phyloP scores from a whole-genome alignment of 1,140 invertebrate species.

The Chelonus insularis region DNA sequence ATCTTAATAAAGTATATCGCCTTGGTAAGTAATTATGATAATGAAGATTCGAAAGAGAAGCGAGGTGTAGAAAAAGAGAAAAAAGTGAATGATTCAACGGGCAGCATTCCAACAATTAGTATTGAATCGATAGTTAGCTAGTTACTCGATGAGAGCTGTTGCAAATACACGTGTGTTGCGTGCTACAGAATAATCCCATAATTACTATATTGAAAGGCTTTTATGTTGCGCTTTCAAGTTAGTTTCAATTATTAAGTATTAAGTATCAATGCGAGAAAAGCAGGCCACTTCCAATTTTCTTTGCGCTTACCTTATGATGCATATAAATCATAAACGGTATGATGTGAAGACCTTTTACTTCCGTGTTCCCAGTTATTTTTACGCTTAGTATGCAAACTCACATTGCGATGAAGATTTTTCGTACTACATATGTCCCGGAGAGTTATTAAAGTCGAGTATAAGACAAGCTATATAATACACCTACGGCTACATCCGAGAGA shows the following conservation, averaged over 20 bases:
- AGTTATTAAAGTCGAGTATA: neutral
- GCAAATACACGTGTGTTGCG: slow-evolving; percentile 15
- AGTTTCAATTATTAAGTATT: neutral
- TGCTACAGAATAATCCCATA: slow-evolving; percentile 13
- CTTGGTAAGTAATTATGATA: neutral
- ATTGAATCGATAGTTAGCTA: slow-evolving; percentile 10
- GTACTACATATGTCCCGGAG: neutral
- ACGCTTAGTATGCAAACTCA: neutral
- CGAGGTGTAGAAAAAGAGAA: neutral
- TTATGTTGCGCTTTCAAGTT: neutral
- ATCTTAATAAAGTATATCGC: neutral
- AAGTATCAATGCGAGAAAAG: neutral
- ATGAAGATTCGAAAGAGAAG: neutral
- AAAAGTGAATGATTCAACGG: neutral
- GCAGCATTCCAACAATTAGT: slow-evolving; percentile 18
- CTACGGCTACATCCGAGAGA: neutral
- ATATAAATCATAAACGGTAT: neutral
- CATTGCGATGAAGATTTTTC: neutral
- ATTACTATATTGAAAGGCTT: slow-evolving; percentile 19
- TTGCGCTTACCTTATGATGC: neutral
- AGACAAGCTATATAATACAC: neutral
- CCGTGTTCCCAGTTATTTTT: neutral
- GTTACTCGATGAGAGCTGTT: neutral
- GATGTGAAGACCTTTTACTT: neutral
- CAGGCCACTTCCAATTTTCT: neutral